A percentile compares a stretch with the other conserved stretches of the same genome.
Evolutionary conservation across 1,140 invertebrate genomes (phyloP).

Genomic region (Macrostomum lignano): DNA sequence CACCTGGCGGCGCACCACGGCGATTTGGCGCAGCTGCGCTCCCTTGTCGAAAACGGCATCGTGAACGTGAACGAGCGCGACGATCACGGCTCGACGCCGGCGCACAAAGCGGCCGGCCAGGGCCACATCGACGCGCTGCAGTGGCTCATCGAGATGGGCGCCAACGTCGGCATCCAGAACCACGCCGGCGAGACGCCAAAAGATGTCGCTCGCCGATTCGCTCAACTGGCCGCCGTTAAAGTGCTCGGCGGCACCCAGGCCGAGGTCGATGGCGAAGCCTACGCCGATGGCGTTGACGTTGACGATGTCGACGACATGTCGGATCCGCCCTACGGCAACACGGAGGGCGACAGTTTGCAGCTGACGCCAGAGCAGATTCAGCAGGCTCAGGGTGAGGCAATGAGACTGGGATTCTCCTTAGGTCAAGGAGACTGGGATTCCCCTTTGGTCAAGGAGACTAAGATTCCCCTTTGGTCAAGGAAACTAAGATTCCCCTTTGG

Average conservation of each 20-base stretch:
- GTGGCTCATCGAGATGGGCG: conserved; percentile 27
- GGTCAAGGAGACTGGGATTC: too few relatives aligned
- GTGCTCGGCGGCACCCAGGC: conserved; percentile 13
- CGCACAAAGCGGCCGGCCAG: conserved; percentile 28
- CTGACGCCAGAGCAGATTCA: conserved; percentile 12
- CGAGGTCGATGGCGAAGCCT: conserved; percentile 5
- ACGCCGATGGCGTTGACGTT: too few relatives aligned
- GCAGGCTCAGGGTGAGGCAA: conserved; percentile 11
- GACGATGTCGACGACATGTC: conserved; percentile 9
- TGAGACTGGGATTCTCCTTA: too few relatives aligned
- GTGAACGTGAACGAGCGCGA: conserved; percentile 28
- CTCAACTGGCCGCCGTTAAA: conserved; percentile 24
- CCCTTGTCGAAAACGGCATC: conserved; percentile 26
- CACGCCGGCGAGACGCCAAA: conserved; percentile 20
- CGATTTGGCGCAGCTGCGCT: conserved; percentile 22
- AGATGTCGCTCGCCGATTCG: conserved; percentile 22
- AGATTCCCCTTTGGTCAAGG: too few relatives aligned
- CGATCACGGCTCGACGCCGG: conserved; percentile 22
- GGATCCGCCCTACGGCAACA: conserved; percentile 11
- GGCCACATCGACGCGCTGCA: conserved; percentile 23
- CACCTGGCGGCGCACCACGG: conserved; percentile 26
- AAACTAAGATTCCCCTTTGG: too few relatives aligned
- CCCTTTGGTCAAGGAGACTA: too few relatives aligned
- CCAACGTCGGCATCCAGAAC: conserved; percentile 20
- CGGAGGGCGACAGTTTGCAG: conserved; percentile 11